Base-by-base conservation (phyloP, 2,113 vertebrate genomes). In the Ia io region DNA sequence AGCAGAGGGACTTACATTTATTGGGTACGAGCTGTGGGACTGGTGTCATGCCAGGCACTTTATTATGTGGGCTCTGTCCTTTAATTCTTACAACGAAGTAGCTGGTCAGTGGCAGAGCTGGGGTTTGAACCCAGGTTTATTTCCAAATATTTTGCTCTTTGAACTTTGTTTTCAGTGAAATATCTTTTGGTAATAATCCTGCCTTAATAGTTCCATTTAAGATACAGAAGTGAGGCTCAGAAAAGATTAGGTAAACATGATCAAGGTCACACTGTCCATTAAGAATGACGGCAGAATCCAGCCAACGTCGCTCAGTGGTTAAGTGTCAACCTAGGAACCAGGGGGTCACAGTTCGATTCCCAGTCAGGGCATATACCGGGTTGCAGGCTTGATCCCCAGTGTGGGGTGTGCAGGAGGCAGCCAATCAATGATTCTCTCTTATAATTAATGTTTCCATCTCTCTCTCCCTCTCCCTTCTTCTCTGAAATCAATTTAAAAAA, bases 201-300 rank as follows among this genome's bases (percentile, higher is more conserved):
- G 44, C 84, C 90, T 82, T 91, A 94, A 91, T n/a, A 90, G 61
- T 82, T 82, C 35, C 47, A 73, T 77, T 93, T 96, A 59, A 77
- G 71, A 93, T 80, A 70, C 56, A 65, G 56, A 79, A 89, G 2
- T 82, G 40, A 87, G 44, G 51, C 67, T 79, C 82, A 32, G 35
- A 88, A 49, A 74, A 88, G 63, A 93, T 76, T n/a, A 95, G 18
- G 71, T 83, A 78, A 78, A 92, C 77, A 65, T 40, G 42, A 73
- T 37, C 78, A 90, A 84, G 37, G 35, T 80, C 71, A 93, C 47
- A 30, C 23, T 67, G 51, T 20, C 51, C 61, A 25, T 74, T 56
- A 74, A 77, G 40, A 90, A 69, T 42, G 76, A 51, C 30, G 37
- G 53, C 59, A 77, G 90, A 84, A 91, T 67, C 94, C 78, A 91